Evolutionary conservation across 2,888 invertebrate species (phyloP).

Genomic region (Stenotaenia linearis): DNA sequence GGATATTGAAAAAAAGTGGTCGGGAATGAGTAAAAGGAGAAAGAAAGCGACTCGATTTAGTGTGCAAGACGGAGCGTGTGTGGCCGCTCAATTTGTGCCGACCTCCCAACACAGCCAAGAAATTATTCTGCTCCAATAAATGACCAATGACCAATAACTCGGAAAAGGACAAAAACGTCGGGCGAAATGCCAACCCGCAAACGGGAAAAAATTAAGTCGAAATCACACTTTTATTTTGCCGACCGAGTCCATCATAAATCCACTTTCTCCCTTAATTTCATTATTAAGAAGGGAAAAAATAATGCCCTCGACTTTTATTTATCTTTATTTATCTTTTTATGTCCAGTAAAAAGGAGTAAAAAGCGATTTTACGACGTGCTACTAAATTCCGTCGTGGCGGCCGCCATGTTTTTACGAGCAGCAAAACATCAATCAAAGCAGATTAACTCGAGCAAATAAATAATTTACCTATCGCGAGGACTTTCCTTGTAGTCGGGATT

Average conservation of each 20-base stretch:
- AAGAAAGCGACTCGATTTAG: not conserved
- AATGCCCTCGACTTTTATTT: not conserved
- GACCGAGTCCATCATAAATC: not conserved
- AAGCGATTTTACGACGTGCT: not conserved
- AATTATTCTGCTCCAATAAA: constrained; percentile 24
- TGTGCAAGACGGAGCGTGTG: not conserved
- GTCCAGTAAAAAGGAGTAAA: not conserved
- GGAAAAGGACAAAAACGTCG: not conserved
- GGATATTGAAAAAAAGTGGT: not conserved
- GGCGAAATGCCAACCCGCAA: constrained; percentile 17
- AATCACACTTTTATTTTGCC: not conserved
- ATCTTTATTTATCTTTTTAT: not conserved
- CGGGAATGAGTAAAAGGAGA: not conserved
- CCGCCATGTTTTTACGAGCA: not conserved
- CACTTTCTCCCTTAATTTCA: not conserved
- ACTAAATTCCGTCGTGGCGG: not conserved
- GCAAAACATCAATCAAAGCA: not conserved
- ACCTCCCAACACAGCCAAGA: not conserved
- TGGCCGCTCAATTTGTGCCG: not conserved
- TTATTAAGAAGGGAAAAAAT: not conserved
- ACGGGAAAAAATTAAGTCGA: not conserved
- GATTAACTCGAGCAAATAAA: too few species aligned
- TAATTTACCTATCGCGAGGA: constrained; percentile 7
- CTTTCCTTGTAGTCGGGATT: constrained; percentile 2
- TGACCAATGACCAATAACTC: constrained; percentile 11